These are phyloP conservation scores for Argyra leucocephala DNA, from an alignment of 2,888 invertebrate species.

Conservation along the genomic window DNA sequence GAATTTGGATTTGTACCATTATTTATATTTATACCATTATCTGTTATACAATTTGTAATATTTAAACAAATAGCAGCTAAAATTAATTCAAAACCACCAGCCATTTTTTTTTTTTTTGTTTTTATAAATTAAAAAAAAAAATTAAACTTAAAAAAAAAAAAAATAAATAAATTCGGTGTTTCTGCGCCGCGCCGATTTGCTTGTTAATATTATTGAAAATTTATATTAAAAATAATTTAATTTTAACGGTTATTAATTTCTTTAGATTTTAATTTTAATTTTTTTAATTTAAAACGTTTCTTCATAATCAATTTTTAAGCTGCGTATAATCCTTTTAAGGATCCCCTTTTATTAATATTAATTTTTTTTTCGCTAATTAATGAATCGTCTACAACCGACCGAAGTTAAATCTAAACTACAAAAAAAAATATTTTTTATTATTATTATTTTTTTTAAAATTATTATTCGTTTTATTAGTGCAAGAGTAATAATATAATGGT, in stretches of 20 bases:
- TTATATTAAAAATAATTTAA: too few relatives aligned
- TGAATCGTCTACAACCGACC: neutral
- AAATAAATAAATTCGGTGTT: too few relatives aligned
- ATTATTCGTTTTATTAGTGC: neutral
- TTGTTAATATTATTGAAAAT: too few relatives aligned
- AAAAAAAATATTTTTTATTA: neutral
- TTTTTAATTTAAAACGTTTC: neutral
- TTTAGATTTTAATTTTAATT: neutral
- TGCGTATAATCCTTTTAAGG: too few relatives aligned
- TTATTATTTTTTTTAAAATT: neutral
- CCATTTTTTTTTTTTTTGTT: slow-evolving; percentile 16
- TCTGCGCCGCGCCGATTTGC: too few relatives aligned
- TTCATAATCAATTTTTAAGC: neutral
- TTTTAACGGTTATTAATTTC: too few relatives aligned
- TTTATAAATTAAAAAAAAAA: neutral
- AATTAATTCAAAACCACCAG: slow-evolving; percentile 33
- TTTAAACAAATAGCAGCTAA: slow-evolving; percentile 35
- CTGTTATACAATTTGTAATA: slow-evolving; percentile 29
- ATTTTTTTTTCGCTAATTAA: too few relatives aligned
- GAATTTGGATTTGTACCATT: neutral
- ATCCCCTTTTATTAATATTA: too few relatives aligned
- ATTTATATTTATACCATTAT: slow-evolving; percentile 22
- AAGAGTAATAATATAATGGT: too few relatives aligned
- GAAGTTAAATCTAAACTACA: slow-evolving; percentile 6
- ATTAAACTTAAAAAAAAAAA: too few relatives aligned